Conservation (phyloP, 2,888 invertebrate genomes). For the Gandaritis pyraliata region DNA sequence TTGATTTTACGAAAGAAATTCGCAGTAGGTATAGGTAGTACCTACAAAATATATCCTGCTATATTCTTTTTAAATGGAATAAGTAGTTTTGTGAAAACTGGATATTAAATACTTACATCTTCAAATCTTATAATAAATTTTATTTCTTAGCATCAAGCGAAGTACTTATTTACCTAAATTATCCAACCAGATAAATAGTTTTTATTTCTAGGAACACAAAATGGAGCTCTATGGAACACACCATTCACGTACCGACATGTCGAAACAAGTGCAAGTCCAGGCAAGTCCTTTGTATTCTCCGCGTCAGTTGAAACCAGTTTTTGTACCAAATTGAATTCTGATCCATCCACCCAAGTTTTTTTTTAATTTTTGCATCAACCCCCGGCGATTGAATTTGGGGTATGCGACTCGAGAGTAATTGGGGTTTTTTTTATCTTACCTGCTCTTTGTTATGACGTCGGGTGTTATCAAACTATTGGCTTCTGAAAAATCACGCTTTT, state of each 20-base stretch:
- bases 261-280: constrained; percentile 30
- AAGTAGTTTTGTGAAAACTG: too few species aligned
- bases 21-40: too few species aligned
- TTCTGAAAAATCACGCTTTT: too few species aligned
- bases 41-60: too few species aligned
- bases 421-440: background rate
- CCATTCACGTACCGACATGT: constrained; percentile 26
- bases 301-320: constrained; percentile 12
- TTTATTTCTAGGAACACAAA: background rate
- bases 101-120: too few species aligned
- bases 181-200: too few species aligned
- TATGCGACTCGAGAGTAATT: background rate
- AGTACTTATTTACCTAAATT: too few species aligned
- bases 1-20: too few species aligned
- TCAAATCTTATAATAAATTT: too few species aligned
- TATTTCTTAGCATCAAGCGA: too few species aligned
- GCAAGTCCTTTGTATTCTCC: constrained; percentile 23
- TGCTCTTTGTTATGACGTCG: background rate
- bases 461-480: too few species aligned
- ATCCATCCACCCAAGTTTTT: constrained; percentile 3
- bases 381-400: constrained; percentile 9
- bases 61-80: too few species aligned
- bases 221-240: constrained; percentile 7
- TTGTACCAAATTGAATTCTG: constrained; percentile 20
- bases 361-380: constrained; percentile 12